phyloP scores from a whole-genome alignment of 2,888 invertebrate genomes.

The Eurytoma adleriae region DNA sequence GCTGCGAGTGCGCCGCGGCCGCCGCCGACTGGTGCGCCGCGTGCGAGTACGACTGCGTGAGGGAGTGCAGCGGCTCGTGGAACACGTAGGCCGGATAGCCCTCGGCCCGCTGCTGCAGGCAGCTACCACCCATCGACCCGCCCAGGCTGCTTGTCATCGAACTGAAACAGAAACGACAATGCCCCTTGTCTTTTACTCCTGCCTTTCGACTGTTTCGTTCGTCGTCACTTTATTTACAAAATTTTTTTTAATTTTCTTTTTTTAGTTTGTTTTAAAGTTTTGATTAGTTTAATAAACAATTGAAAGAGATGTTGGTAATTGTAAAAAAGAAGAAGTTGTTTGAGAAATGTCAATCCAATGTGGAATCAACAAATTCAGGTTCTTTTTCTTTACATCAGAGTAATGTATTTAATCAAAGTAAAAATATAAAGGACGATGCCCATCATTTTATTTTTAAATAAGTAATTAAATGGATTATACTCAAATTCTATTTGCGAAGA shows the following conservation, averaged over 20 bases:
- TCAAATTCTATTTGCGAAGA: too few species aligned
- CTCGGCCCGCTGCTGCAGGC: conserved; percentile 88
- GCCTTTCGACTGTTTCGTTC: not conserved
- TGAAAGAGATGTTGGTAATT: too few species aligned
- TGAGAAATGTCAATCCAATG: too few species aligned
- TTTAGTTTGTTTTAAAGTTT: not conserved
- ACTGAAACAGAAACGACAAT: conserved; percentile 78
- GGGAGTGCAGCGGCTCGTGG: conserved; percentile 88
- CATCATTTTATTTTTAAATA: too few species aligned
- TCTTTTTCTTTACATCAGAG: too few species aligned
- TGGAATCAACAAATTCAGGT: too few species aligned
- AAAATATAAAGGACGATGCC: too few species aligned
- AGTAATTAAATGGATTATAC: too few species aligned
- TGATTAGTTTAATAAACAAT: too few species aligned
- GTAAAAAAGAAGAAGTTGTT: too few species aligned
- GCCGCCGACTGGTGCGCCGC: conserved; percentile 74
- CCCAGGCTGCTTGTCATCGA: conserved; percentile 90
- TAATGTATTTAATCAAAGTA: too few species aligned
- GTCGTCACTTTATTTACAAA: not conserved
- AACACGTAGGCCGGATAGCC: conserved; percentile 93
- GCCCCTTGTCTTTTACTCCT: not conserved
- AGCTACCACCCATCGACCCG: conserved; percentile 86
- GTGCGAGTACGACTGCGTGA: conserved; percentile 85
- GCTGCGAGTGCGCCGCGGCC: conserved; percentile 89
- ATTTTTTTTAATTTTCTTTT: not conserved